Evolutionary conservation across 2,113 vertebrate genomes (phyloP), one percentile per base, ranked within the genome.

Genomic region (Psophia crepitans): DNA sequence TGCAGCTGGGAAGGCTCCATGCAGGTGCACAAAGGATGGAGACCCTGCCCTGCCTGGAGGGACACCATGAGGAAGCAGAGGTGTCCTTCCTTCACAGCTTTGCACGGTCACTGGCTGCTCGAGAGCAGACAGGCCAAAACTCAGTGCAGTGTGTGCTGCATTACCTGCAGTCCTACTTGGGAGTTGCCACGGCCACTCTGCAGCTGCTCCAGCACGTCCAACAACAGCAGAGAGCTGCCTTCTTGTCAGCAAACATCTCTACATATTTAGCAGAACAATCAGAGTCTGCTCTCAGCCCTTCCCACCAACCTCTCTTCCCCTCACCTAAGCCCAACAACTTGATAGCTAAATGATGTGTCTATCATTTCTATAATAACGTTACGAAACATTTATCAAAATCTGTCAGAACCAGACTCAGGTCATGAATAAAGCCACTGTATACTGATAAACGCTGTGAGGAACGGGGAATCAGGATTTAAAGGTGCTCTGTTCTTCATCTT

Each of bases 21-120:
- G 2, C 93, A 95, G 94, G 89, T 95, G 91, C 89, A 69, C 3
- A 19, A 85, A 82, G 84, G 78, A 87, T 64, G 65, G 56, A 94
- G 73, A 46, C 3, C 12, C 46, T 56, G 71, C 83, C 43, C 74
- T 24, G 60, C 56, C 23, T 44, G 58, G 37, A 80, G 23, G n/a
- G 69, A 57, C 20, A 51, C 9, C 4, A 6, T 4, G 33, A 43
- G 63, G 63, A 83, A 64, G 39, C n/a, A 84, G 56, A 87, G 15
- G 17, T 17, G 41, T 27, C 76, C 49, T 12, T 53, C 11, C 49
- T 53, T 48, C 48, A 24, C 41, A 39, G 49, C 44, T 49, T 12
- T 57, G 61, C 11, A 11, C 2, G 2, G 48, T 46, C 39, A 21
- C 39, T 3, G 1, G 4, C n/a, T 56, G 9, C 44, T 75, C 1